These are phyloP conservation scores for Watsonalla binaria DNA, from an alignment of 2,888 invertebrate genomes.

Conservation along the genomic window DNA sequence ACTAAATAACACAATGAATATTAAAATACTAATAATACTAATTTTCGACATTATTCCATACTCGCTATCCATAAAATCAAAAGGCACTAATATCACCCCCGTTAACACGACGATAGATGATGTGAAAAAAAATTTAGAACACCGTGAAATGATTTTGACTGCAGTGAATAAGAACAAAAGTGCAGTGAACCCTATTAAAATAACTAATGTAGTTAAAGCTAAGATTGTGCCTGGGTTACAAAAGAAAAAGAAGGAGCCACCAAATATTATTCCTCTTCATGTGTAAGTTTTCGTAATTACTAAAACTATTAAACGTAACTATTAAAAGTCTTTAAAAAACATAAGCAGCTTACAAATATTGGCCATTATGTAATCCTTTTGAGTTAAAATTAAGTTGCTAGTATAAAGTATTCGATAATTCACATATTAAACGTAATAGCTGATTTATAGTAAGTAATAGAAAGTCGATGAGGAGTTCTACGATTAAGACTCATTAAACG, in stretches of 20 bases:
- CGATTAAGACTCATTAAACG: no score
- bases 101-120: constrained; percentile 33
- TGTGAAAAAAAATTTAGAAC: constrained; percentile 50
- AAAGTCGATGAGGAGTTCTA: no score
- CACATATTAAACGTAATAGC: no score
- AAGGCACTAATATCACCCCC: constrained; percentile 12
- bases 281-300: constrained; percentile 39
- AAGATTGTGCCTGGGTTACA: constrained; percentile 30
- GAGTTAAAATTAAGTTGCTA: no score
- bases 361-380: background rate
- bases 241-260: constrained; percentile 21
- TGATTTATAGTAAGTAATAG: no score
- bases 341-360: no score
- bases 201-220: constrained; percentile 44
- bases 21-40: constrained; percentile 5
- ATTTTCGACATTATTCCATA: constrained; percentile 7
- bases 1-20: background rate
- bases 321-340: no score
- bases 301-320: no score
- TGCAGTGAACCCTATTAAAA: constrained; percentile 42
- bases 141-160: constrained; percentile 42
- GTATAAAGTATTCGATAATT: no score
- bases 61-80: constrained; percentile 25
- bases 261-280: constrained; percentile 43
- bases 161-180: constrained; percentile 42